Evolutionary conservation across 2,888 invertebrate species (phyloP), one percentile per base, ranked within the genome.

Genomic region (Hyposoter dolosus): DNA sequence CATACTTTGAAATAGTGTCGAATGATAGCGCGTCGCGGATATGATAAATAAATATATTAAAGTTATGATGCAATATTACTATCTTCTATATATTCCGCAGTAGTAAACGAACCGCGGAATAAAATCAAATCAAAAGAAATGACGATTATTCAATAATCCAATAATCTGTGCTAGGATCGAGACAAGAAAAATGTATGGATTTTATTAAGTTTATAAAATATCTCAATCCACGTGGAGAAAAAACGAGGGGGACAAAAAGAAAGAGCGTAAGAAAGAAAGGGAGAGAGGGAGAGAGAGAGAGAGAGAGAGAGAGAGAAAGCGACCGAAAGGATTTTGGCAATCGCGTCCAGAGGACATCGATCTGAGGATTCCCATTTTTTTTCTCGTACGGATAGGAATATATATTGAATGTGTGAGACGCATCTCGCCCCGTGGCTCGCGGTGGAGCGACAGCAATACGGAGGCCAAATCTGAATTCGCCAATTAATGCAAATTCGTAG

Each of bases 271-370:
- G 50, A n/a, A n/a, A n/a, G 50, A 23, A 23, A 23, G 19, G 23
- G 0, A 56, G 56, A 56, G 60, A 28, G 35, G 15, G 19, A 35
- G 53, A 65, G 23, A 78, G 76, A 53, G 76, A 81, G 65, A 77
- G 81, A 80, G 66, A n/a, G n/a, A 28, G 35, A 45, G 75, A 53
- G 76, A 53, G 76, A 81, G 65, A 77, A 84, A 80, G 66, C 77
- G 53, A 65, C 19, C 63, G 77, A 74, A 69, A 82, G 82, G 75
- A 82, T 85, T 74, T 76, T 12, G 77, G 56, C 56, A n/a, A 71
- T 82, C 60, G 28, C 12, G 74, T 82, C 78, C 28, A 82, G 82
- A 77, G 78, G 78, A 82, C 76, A 76, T 77, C 77, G 80, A 77
- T 85, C 63, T 63, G 82, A 56, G 72, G 77, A 78, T 85, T 82